Evolutionary conservation across 1,140 invertebrate genomes (phyloP).

Genomic region (Zaprionus africanus): DNA sequence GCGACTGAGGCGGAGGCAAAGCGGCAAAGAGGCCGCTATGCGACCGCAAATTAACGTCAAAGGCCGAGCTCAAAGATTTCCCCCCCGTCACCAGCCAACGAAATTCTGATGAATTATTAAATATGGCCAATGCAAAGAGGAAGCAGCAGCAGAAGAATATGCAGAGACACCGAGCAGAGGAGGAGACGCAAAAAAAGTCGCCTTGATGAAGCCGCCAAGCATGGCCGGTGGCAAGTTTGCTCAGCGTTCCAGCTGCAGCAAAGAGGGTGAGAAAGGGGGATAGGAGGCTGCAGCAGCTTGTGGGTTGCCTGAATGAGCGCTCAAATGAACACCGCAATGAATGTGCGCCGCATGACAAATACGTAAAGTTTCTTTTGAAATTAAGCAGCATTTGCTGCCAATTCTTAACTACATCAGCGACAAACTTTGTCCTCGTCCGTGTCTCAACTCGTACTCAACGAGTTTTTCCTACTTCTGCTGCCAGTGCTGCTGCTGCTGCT

Average conservation of each 20-base stretch:
- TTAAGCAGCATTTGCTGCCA: slow-evolving; percentile 83
- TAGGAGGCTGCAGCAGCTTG: slow-evolving; percentile 6
- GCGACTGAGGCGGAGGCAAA: too few species aligned
- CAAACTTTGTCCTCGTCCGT: slow-evolving; percentile 75
- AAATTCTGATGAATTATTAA: slow-evolving; percentile 75
- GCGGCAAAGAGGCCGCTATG: slow-evolving; percentile 36
- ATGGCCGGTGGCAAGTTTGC: slow-evolving; percentile 45
- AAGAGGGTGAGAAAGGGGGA: neutral
- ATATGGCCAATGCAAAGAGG: slow-evolving; percentile 44
- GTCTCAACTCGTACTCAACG: slow-evolving; percentile 22
- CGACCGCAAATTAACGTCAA: slow-evolving; percentile 74
- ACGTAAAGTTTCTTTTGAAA: slow-evolving; percentile 83
- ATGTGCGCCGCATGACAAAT: slow-evolving; percentile 82
- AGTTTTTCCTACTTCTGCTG: slow-evolving; percentile 17
- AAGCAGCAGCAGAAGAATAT: slow-evolving; percentile 33
- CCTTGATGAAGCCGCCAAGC: slow-evolving; percentile 49
- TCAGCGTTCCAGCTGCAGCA: slow-evolving; percentile 13
- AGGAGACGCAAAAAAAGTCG: slow-evolving; percentile 7
- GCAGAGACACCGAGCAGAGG: slow-evolving; percentile 10
- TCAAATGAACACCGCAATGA: slow-evolving; percentile 83
- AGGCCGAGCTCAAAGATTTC: slow-evolving; percentile 37
- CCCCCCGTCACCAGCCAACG: slow-evolving; percentile 7
- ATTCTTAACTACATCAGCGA: slow-evolving; percentile 81
- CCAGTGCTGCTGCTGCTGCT: neutral
- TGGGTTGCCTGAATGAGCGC: slow-evolving; percentile 68